Percentiles rank a stretch among this genome's conserved stretches.
Conservation (phyloP, 2,888 invertebrate species). For the Hyles lineata region DNA sequence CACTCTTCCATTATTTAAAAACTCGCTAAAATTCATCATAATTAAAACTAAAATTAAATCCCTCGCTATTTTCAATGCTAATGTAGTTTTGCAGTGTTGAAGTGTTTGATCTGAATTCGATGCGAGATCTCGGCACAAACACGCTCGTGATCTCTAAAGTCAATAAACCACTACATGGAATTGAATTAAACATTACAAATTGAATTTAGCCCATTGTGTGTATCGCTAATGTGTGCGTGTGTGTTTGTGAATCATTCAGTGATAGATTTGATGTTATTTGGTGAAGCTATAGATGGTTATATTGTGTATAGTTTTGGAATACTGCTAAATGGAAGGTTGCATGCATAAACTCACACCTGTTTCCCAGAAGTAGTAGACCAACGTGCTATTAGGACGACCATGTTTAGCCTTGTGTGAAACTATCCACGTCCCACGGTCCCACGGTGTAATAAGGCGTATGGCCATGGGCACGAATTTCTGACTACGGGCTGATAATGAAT, state of each 20-base stretch:
- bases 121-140: slow-evolving; percentile 19
- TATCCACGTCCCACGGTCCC: too few species aligned
- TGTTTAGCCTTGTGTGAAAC: too few species aligned
- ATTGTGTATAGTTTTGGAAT: background rate
- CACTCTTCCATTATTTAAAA: background rate
- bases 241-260: background rate
- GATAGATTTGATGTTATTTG: background rate
- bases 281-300: background rate
- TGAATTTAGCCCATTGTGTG: slow-evolving; percentile 25
- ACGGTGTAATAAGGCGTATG: too few species aligned
- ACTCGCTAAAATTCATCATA: background rate
- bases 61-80: background rate
- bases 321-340: background rate
- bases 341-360: too few species aligned
- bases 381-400: too few species aligned
- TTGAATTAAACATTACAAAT: slow-evolving; percentile 26
- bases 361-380: too few species aligned
- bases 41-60: background rate
- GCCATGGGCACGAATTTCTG: too few species aligned
- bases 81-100: slow-evolving; percentile 6
- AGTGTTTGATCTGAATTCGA: slow-evolving; percentile 21
- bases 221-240: slow-evolving; percentile 16
- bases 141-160: slow-evolving; percentile 18
- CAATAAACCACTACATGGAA: slow-evolving; percentile 23
- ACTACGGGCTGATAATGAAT: too few species aligned